Base-by-base conservation (phyloP, 2,888 invertebrate genomes). In the Stegana nigrithorax region DNA sequence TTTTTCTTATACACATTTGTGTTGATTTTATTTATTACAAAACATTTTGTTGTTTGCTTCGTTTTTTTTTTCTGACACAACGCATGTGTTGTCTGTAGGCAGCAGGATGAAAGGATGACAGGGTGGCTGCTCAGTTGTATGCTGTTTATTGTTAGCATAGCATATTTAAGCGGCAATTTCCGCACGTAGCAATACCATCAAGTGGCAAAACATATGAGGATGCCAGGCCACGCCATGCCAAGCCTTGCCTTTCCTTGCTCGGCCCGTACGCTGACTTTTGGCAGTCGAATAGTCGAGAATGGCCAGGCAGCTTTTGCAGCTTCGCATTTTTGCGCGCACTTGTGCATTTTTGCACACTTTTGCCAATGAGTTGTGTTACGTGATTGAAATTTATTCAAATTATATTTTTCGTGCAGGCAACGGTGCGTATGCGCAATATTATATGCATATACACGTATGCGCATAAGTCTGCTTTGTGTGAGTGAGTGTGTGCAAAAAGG, bases 151-250 rank as follows among this genome's bases (percentile, higher is more conserved):
- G 45, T 68, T 65, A 57, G 64, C 53, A 68, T 12, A 21, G 39
- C 55, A 29, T 27, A 8, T 44, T 73, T 68, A 66, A 71, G n/a
- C 66, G 66, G 66, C 66, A 71, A 67, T 73, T 70, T 75, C 67
- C 65, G 68, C 69, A 71, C 60, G 69, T 69, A 63, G n/a, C n/a
- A n/a, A n/a, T 72, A 71, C 62, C 56, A 36, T 57, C 44, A 39
- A n/a, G 12, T 7, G 39, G 47, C 39, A 26, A 23, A 59, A 50
- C 4, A 8, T n/a, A 58, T 44, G 10, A 42, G 27, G 61, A 51
- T 27, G 44, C 56, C 19, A 32, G 61, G 50, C 17, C n/a, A n/a
- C n/a, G n/a, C n/a, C n/a, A n/a, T n/a, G n/a, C n/a, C n/a, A n/a
- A n/a, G n/a, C n/a, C n/a, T n/a, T n/a, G n/a, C n/a, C 58, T 60